These are phyloP conservation scores for Columba livia DNA, from an alignment of 2,113 vertebrate genomes.

Conservation along the genomic window DNA sequence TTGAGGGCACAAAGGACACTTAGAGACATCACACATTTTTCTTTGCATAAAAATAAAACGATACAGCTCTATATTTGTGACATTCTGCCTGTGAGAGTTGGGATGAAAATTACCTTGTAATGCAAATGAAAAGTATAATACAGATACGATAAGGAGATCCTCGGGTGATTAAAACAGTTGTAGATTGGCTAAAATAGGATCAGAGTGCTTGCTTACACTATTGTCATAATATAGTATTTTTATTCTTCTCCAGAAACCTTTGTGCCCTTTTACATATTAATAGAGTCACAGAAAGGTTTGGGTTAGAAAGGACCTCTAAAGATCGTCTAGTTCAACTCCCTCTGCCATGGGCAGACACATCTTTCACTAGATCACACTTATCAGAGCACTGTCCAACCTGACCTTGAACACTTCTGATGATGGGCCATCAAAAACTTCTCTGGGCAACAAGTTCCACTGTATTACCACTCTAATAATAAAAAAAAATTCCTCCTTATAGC, in stretches of 20 bases:
- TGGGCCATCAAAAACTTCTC: not conserved
- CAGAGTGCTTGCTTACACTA: not conserved
- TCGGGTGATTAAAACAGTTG: not conserved
- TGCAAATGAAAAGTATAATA: not conserved
- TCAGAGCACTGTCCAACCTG: not conserved
- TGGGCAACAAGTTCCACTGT: not conserved
- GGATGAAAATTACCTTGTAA: not conserved
- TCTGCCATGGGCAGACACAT: no score
- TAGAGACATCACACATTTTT: not conserved
- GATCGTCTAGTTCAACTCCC: not conserved
- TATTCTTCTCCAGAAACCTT: not conserved
- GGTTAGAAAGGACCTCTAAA: not conserved
- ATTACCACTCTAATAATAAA: not conserved
- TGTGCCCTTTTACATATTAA: not conserved
- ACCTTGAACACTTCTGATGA: not conserved
- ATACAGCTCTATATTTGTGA: not conserved
- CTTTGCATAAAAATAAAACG: not conserved
- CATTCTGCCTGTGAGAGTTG: not conserved
- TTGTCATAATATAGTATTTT: not conserved
- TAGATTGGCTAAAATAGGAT: not conserved
- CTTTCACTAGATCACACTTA: not conserved
- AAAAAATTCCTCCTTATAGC: not conserved
- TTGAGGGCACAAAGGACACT: not conserved
- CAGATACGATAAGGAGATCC: not conserved
- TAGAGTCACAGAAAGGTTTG: not conserved